Base-by-base conservation (phyloP, 1,140 invertebrate genomes). In the Nixonia krombeini region DNA sequence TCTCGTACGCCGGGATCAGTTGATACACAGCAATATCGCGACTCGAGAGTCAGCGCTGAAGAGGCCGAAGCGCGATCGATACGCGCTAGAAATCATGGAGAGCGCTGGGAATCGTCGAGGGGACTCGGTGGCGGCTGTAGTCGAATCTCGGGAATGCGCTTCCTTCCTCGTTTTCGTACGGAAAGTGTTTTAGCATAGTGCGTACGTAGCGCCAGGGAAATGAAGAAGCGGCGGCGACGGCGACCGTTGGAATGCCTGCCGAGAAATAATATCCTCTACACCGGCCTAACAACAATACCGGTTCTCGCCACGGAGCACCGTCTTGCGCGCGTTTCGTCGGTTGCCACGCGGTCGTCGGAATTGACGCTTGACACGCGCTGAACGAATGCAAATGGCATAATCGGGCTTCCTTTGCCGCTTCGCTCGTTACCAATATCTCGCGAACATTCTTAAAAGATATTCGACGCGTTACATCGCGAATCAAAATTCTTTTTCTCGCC, bases 221-320 rank as follows among this genome's bases (percentile, higher is more conserved):
- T 63, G 59, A 69, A 69, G 58, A 51, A n/a, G n/a, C n/a, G n/a
- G n/a, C n/a, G n/a, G n/a, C n/a, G n/a, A n/a, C 58, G 44, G 45
- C 57, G 51, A 45, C 45, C 40, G 45, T 53, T 61, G 69, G 64
- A 71, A 71, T 73, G 66, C 61, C 57, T 69, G 61, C 56, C 40
- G 57, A 66, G 51, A 58, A 64, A 73, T 65, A 72, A 68, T 69
- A 73, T 70, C 70, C 68, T 63, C 41, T 25, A 53, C 31, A 28
- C 57, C 38, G 61, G 31, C 53, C 53, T 33, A 58, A 62, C 42
- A 74, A 74, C 70, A 72, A 74, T 72, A 74, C 70, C 73, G 70
- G 70, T 74, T 72, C 59, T 66, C 53, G 50, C 51, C 66, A 64
- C 58, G 38, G 51, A 61, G 59, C 66, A 64, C 56, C 56, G 51